Evolutionary conservation across 2,888 invertebrate genomes (phyloP).

Genomic region (Crematogaster levior): DNA sequence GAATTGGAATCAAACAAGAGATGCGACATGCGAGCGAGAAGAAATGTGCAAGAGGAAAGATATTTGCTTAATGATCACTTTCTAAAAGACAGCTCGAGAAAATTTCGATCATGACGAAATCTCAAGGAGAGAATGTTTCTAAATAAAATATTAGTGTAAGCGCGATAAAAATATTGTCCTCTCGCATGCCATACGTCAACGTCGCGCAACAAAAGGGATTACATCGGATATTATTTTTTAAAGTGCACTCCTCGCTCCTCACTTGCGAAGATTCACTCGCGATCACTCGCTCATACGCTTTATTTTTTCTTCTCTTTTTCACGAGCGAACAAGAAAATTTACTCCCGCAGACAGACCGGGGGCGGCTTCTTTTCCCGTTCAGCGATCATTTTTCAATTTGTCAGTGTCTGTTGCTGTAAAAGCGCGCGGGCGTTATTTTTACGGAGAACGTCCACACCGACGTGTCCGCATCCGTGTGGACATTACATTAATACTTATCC

Average conservation of each 20-base stretch:
- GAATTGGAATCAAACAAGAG: background rate
- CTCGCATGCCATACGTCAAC: conserved; percentile 8
- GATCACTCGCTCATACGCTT: background rate
- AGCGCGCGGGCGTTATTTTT: conserved; percentile 64
- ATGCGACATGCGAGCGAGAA: background rate
- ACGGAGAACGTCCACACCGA: conserved; percentile 45
- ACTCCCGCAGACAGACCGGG: conserved; percentile 3
- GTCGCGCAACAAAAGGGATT: conserved; percentile 12
- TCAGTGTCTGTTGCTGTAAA: conserved; percentile 52
- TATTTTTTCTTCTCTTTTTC: background rate
- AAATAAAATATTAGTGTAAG: conserved; percentile 39
- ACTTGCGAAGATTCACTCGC: background rate
- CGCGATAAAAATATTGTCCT: conserved; percentile 10
- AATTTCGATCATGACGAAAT: background rate
- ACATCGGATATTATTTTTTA: conserved; percentile 26
- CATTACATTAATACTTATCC: conserved; percentile 59
- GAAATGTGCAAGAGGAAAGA: background rate
- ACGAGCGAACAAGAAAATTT: conserved; percentile 26
- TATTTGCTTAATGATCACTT: background rate
- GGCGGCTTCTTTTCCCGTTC: background rate
- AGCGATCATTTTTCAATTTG: conserved; percentile 71
- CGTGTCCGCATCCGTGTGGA: conserved; percentile 22
- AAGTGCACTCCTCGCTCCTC: background rate
- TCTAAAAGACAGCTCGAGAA: background rate
- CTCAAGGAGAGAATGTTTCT: background rate